Evolutionary conservation across 2,797 vertebrate genomes (phyloP).

Genomic region (Aphelocoma californica): DNA sequence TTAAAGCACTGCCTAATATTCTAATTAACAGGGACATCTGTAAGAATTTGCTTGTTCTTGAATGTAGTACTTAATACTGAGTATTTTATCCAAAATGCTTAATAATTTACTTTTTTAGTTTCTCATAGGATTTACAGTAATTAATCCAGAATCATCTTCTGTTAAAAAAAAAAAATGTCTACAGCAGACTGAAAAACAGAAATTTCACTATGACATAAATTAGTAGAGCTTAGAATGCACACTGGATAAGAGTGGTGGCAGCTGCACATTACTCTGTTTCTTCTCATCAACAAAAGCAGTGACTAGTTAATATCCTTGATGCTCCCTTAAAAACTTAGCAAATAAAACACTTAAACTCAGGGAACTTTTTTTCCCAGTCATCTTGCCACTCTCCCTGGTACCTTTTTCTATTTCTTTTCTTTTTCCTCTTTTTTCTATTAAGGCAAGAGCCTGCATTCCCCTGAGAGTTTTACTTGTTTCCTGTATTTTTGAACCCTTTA

Average conservation of each 20-base stretch:
- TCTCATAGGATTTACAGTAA: not conserved
- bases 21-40: slow-evolving; percentile 66
- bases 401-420: not conserved
- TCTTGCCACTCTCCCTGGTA: not conserved
- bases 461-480: slow-evolving; percentile 4
- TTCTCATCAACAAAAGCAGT: not conserved
- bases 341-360: not conserved
- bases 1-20: slow-evolving; percentile 63
- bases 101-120: not conserved
- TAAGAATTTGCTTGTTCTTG: slow-evolving; percentile 65
- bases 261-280: not conserved
- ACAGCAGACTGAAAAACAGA: not conserved
- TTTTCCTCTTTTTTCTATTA: not conserved
- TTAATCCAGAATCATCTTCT: not conserved
- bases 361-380: not conserved
- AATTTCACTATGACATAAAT: not conserved
- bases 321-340: not conserved
- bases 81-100: slow-evolving; percentile 13
- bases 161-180: not conserved
- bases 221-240: not conserved
- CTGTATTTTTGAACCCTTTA: slow-evolving; percentile 1
- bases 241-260: not conserved
- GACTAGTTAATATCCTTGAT: not conserved
- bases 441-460: not conserved
- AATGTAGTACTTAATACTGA: slow-evolving; percentile 37